These are phyloP conservation scores for Cinclus cinclus DNA, from an alignment of 2,113 vertebrate species.

Conservation along the genomic window DNA sequence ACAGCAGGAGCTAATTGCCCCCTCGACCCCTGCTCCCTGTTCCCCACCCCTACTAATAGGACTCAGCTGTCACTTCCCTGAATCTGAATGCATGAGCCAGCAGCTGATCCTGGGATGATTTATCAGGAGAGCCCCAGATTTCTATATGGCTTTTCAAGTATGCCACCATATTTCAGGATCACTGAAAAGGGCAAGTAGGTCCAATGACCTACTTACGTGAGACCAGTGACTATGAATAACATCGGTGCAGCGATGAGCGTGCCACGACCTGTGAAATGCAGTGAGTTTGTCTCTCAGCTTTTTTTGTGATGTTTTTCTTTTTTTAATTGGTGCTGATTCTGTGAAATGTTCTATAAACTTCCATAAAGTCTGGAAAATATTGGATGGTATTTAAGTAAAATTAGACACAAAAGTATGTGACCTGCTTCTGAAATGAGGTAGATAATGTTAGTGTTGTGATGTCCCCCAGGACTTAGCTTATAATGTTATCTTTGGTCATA, in stretches of 20 bases:
- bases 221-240: constrained; percentile 17
- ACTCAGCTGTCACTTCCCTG: constrained; percentile 39
- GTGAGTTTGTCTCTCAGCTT: background rate
- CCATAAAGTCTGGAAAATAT: background rate
- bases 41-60: background rate
- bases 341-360: background rate
- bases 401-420: background rate
- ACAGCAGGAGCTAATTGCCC: background rate
- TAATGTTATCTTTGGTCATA: background rate
- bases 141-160: constrained; percentile 25
- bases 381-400: background rate
- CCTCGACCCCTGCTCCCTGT: background rate
- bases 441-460: background rate
- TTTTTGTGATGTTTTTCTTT: background rate
- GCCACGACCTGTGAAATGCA: background rate
- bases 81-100: constrained; percentile 5
- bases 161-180: constrained; percentile 50
- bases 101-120: constrained; percentile 32
- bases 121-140: constrained; percentile 9
- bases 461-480: background rate
- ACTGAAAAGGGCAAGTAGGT: constrained; percentile 58
- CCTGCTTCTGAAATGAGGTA: background rate
- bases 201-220: constrained; percentile 28
- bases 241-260: background rate
- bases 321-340: background rate